phyloP scores from a whole-genome alignment of 2,113 vertebrate genomes.

The Nannospalax galili region DNA sequence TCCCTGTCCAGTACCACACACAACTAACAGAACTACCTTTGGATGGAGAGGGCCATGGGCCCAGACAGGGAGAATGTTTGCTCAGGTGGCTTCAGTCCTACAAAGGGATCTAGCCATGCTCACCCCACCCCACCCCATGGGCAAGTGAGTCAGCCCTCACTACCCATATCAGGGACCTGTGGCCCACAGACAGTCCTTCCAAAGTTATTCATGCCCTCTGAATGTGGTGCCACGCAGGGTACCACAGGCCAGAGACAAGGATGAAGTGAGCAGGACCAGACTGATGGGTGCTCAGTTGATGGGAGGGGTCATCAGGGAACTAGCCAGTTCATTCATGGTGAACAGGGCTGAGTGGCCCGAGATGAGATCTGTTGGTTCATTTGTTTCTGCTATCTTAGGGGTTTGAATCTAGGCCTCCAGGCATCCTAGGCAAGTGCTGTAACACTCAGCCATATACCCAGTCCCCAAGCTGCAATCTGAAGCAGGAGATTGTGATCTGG shows the following conservation, averaged over 20 bases:
- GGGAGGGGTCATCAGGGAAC: not conserved
- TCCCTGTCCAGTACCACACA: not conserved
- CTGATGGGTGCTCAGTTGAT: not conserved
- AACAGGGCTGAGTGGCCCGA: not conserved
- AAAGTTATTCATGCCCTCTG: not conserved
- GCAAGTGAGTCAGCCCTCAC: not conserved
- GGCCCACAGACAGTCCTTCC: not conserved
- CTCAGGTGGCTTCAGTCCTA: not conserved
- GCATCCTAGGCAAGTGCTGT: not conserved
- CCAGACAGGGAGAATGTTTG: not conserved
- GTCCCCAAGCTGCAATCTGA: not conserved
- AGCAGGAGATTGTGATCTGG: not conserved
- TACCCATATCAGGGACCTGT: not conserved
- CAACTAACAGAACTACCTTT: not conserved
- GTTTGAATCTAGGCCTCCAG: not conserved
- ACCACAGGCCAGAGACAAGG: not conserved
- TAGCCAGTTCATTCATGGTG: not conserved
- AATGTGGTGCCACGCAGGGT: not conserved
- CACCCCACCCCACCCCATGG: too few species aligned
- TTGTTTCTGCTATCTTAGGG: not conserved
- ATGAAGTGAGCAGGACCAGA: not conserved
- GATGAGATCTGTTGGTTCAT: not conserved
- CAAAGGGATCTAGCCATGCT: not conserved
- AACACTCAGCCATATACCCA: not conserved
- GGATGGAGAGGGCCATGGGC: not conserved